phyloP scores from a whole-genome alignment of 2,797 vertebrate species.

The Hoplostethus atlanticus region DNA sequence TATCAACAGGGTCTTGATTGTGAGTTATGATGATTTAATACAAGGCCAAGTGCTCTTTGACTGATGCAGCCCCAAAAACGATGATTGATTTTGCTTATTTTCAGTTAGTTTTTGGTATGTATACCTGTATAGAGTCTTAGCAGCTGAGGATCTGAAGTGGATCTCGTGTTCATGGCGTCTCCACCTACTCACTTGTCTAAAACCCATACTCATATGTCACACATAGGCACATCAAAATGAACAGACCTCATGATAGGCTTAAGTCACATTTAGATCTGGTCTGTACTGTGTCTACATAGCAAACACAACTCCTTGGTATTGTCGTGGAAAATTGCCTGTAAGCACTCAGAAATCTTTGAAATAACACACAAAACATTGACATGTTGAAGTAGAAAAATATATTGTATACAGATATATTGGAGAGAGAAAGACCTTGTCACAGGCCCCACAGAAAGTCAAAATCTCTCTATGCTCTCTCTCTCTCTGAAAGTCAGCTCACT shows the following conservation, averaged over 20 bases:
- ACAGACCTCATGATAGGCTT: neutral
- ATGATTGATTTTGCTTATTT: constrained; percentile 10
- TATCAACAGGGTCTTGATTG: constrained; percentile 65
- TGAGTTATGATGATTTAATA: constrained; percentile 64
- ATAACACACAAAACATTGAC: no score
- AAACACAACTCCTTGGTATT: neutral
- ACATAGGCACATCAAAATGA: neutral
- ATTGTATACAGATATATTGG: no score
- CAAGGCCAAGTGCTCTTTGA: constrained; percentile 56
- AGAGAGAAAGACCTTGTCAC: no score
- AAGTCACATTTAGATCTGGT: neutral
- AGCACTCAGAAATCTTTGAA: no score
- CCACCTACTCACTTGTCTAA: neutral
- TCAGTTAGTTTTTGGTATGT: neutral
- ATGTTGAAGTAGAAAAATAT: no score
- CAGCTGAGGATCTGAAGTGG: neutral
- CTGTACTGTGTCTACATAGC: neutral
- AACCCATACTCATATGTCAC: neutral
- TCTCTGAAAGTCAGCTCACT: no score
- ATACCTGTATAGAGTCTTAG: constrained; percentile 6
- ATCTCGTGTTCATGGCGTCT: neutral
- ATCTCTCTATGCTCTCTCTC: no score
- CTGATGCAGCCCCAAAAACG: constrained; percentile 33
- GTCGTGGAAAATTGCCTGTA: no score
- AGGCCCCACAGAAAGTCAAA: no score